Evolutionary conservation across 1,140 invertebrate genomes (phyloP).

Genomic region (Adelges cooleyi): DNA sequence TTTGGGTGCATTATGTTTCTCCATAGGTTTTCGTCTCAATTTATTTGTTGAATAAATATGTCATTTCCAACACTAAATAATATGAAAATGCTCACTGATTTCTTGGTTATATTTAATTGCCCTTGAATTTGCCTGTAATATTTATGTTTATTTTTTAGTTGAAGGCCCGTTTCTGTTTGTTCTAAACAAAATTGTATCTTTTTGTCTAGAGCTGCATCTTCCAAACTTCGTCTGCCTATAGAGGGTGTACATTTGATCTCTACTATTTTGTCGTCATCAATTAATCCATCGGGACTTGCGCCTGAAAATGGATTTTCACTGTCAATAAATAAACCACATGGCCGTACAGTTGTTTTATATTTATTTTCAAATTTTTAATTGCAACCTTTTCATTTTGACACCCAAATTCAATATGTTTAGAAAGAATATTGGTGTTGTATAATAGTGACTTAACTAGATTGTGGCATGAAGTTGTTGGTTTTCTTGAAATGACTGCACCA

Average conservation of each 20-base stretch:
- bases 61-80: no score
- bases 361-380: not conserved
- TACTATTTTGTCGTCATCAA: not conserved
- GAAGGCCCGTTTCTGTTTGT: no score
- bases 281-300: not conserved
- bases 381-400: not conserved
- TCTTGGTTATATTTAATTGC: no score
- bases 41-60: not conserved
- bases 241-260: not conserved
- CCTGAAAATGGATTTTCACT: not conserved
- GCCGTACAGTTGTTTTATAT: not conserved
- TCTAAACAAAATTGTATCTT: no score
- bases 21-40: not conserved
- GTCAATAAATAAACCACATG: not conserved
- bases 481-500: not conserved
- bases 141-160: no score
- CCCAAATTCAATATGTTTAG: not conserved
- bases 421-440: not conserved
- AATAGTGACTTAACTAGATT: not conserved
- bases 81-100: no score
- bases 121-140: no score
- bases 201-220: no score
- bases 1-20: not conserved
- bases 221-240: not conserved
- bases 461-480: not conserved